Conservation (phyloP, 2,888 invertebrate species). For the Limenitis camilla region DNA sequence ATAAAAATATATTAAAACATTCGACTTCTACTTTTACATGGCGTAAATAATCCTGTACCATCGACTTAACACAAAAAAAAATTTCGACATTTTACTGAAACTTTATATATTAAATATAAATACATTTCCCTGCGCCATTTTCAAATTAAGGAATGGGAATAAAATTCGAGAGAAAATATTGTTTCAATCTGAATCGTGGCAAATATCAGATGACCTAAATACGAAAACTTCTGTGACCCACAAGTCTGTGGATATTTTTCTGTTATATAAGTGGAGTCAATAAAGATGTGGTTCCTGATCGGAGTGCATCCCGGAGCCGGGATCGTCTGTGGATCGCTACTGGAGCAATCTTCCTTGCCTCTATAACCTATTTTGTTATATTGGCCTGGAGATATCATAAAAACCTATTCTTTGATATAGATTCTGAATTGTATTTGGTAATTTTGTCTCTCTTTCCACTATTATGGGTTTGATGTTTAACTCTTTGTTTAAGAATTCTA, state of each 20-base stretch:
- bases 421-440: no score
- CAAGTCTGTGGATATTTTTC: constrained; percentile 13
- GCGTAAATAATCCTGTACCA: no score
- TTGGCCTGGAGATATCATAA: no score
- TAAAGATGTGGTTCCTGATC: constrained; percentile 15
- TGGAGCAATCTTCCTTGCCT: not conserved
- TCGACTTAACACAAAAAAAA: no score
- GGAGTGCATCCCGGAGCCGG: constrained; percentile 1
- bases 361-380: no score
- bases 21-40: no score
- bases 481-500: no score
- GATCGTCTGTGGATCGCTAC: not conserved
- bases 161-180: constrained; percentile 15
- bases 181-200: constrained; percentile 11
- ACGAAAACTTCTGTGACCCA: constrained; percentile 4
- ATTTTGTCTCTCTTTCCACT: no score
- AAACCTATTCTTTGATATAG: no score
- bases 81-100: not conserved
- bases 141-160: constrained; percentile 8
- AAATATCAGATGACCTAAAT: constrained; percentile 19
- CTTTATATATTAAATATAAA: constrained; percentile 8
- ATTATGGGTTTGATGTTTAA: no score
- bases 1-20: no score
- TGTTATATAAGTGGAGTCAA: constrained; percentile 19
- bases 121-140: not conserved